Percentiles rank a stretch among this genome's conserved stretches.
Evolutionary conservation across 2,113 vertebrate genomes (phyloP).

Genomic region (Nothoprocta perdicaria): DNA sequence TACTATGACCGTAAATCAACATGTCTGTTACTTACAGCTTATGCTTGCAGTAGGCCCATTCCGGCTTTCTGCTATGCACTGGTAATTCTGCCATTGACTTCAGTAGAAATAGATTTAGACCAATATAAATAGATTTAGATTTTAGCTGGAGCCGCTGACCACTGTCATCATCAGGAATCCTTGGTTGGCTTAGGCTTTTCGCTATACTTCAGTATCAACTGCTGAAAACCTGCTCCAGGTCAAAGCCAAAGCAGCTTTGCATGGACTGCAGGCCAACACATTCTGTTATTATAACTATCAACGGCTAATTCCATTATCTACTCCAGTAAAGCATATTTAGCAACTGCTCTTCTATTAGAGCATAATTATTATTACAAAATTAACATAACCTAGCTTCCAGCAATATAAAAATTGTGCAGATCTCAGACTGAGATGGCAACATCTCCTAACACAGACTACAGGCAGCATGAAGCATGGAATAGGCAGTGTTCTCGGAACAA

Average conservation of each 20-base stretch:
- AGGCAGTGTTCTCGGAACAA: background rate
- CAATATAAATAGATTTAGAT: background rate
- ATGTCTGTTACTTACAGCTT: background rate
- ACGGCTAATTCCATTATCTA: background rate
- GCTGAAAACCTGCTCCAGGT: background rate
- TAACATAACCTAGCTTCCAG: background rate
- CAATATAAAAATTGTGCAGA: background rate
- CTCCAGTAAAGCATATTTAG: background rate
- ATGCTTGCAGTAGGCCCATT: background rate
- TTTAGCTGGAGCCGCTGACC: background rate
- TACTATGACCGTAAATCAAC: background rate
- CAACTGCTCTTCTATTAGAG: background rate
- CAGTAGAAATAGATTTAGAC: background rate
- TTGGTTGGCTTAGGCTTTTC: background rate
- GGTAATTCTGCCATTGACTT: background rate
- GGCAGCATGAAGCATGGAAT: background rate
- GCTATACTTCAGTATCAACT: background rate
- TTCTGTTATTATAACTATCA: background rate
- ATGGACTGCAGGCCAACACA: background rate
- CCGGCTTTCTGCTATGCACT: background rate
- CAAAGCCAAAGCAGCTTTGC: background rate
- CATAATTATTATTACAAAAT: background rate
- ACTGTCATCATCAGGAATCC: background rate
- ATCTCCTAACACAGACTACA: background rate
- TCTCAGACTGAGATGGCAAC: background rate